Evolutionary conservation across 1,140 invertebrate genomes (phyloP).

Genomic region (Ips nitidus): DNA sequence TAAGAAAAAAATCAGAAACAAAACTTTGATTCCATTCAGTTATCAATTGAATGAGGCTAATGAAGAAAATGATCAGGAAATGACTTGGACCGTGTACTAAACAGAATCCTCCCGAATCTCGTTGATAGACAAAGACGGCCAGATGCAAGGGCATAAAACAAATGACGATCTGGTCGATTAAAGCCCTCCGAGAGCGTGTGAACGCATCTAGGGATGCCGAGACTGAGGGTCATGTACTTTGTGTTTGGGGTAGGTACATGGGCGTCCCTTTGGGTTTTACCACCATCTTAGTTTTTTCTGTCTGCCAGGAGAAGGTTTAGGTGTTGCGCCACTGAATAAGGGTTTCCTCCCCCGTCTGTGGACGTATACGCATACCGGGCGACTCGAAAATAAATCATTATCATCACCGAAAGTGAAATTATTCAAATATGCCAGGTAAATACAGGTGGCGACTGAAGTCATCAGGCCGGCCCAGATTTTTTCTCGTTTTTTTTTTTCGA

Average conservation of each 20-base stretch:
- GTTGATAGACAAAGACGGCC: constrained; percentile 29
- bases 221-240: constrained; percentile 30
- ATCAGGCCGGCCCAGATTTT: constrained; percentile 34
- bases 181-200: constrained; percentile 41
- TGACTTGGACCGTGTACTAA: too few species aligned
- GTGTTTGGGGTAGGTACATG: constrained; percentile 25
- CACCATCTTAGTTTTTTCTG: not conserved
- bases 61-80: too few species aligned
- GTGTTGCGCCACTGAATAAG: not conserved
- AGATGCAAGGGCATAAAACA: constrained; percentile 37
- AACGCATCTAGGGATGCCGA: constrained; percentile 41
- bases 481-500: constrained; percentile 29
- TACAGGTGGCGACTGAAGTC: constrained; percentile 37
- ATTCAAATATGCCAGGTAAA: constrained; percentile 38
- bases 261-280: constrained; percentile 18
- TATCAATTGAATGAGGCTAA: too few species aligned
- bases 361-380: constrained; percentile 19
- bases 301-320: not conserved
- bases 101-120: too few species aligned
- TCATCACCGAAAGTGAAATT: constrained; percentile 36
- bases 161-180: constrained; percentile 43
- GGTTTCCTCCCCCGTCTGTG: constrained; percentile 23
- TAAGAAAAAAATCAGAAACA: too few species aligned
- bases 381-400: constrained; percentile 31
- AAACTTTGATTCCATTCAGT: too few species aligned